Evolutionary conservation across 2,113 vertebrate species (phyloP).

Genomic region (Monarcha castaneiventris): DNA sequence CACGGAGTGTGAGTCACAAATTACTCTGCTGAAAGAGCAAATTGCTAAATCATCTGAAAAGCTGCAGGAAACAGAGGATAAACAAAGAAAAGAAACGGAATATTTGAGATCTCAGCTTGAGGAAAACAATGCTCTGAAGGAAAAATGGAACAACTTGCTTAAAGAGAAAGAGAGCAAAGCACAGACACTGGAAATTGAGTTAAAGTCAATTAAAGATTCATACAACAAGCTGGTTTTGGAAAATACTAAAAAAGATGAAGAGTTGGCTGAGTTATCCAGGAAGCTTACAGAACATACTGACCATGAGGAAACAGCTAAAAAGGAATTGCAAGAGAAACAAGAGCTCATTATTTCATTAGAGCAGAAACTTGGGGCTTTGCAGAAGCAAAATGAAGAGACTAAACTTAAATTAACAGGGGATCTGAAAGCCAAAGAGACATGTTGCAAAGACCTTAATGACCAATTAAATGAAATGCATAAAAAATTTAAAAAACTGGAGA

Average conservation of each 20-base stretch:
- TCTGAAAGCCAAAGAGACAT: constrained; percentile 59
- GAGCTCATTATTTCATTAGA: constrained; percentile 73
- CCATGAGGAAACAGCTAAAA: constrained; percentile 54
- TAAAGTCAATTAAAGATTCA: constrained; percentile 80
- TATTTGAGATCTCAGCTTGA: constrained; percentile 69
- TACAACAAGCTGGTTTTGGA: constrained; percentile 77
- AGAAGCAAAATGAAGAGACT: constrained; percentile 63
- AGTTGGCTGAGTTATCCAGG: constrained; percentile 68
- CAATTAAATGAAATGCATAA: constrained; percentile 71
- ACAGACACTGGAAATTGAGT: constrained; percentile 73
- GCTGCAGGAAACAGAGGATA: constrained; percentile 68
- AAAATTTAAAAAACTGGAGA: constrained; percentile 66
- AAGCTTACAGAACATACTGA: constrained; percentile 66
- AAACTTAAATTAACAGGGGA: constrained; percentile 64
- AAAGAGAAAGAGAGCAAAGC: constrained; percentile 65
- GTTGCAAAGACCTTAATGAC: constrained; percentile 69
- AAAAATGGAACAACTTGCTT: constrained; percentile 67
- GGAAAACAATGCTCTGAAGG: constrained; percentile 55
- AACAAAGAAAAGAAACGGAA: constrained; percentile 48
- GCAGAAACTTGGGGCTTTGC: constrained; percentile 54
- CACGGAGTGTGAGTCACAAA: constrained; percentile 73
- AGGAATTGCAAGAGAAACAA: constrained; percentile 67
- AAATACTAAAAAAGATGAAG: constrained; percentile 67
- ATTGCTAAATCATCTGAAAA: constrained; percentile 63
- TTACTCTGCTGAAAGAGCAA: constrained; percentile 79